A percentile compares a stretch with the other conserved stretches of the same genome.
Conservation (phyloP, 2,888 invertebrate species). For the Cabera pusaria region DNA sequence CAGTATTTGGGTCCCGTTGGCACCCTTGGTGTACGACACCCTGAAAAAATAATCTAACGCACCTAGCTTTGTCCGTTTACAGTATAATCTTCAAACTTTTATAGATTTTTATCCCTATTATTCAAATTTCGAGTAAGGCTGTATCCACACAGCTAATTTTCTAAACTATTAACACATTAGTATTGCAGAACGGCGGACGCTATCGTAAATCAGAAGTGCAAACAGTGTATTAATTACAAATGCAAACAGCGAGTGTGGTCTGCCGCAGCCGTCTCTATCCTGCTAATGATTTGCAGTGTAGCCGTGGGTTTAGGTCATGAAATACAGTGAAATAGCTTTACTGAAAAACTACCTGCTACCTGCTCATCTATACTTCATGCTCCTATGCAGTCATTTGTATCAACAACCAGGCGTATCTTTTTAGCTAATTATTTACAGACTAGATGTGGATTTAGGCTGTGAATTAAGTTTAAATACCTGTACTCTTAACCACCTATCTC, state of each 20-base stretch:
- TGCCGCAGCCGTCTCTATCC: conserved; percentile 78
- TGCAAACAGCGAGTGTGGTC: conserved; percentile 81
- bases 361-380: too few species aligned
- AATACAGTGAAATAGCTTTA: conserved; percentile 4
- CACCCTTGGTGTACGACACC: too few species aligned
- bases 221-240: conserved; percentile 83
- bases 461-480: too few species aligned
- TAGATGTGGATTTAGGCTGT: too few species aligned
- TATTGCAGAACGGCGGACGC: conserved; percentile 64
- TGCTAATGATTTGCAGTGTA: conserved; percentile 80
- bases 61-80: too few species aligned
- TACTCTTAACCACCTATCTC: too few species aligned
- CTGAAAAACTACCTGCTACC: background rate
- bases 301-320: conserved; percentile 36
- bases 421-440: too few species aligned
- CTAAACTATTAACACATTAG: conserved; percentile 80
- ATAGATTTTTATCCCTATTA: conserved; percentile 5
- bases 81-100: too few species aligned
- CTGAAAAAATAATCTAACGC: too few species aligned
- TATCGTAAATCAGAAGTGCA: conserved; percentile 81
- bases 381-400: too few species aligned
- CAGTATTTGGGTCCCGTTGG: too few species aligned
- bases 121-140: conserved; percentile 4
- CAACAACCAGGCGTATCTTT: too few species aligned
- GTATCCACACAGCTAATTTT: conserved; percentile 50